phyloP scores from a whole-genome alignment of 2,797 vertebrate genomes.

The Balearica regulorum region DNA sequence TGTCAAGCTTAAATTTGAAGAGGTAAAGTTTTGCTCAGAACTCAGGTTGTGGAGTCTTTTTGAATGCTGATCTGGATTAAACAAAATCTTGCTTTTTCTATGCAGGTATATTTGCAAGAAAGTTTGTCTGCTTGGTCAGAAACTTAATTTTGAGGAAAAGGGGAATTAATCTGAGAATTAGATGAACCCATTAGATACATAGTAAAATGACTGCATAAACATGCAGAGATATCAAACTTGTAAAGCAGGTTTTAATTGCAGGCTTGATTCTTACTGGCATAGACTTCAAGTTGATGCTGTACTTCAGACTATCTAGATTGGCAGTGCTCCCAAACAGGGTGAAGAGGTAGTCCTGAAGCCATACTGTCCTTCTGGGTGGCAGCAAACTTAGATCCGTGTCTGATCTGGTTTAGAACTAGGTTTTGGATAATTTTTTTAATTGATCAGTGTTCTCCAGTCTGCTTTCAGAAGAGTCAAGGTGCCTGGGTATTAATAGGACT shows the following conservation, averaged over 20 bases:
- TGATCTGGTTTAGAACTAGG: neutral
- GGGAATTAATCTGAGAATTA: neutral
- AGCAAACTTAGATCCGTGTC: neutral
- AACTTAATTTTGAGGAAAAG: neutral
- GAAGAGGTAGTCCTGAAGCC: neutral
- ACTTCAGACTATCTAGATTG: neutral
- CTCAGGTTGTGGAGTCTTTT: neutral
- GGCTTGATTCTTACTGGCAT: neutral
- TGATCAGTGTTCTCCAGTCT: neutral
- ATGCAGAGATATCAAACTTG: neutral
- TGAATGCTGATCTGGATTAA: neutral
- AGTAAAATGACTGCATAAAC: neutral
- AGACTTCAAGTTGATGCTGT: neutral
- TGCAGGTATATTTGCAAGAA: neutral
- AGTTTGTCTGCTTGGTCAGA: neutral
- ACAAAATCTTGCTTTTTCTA: neutral
- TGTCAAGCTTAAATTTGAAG: conserved; percentile 93
- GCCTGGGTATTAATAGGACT: neutral
- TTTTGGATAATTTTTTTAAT: neutral
- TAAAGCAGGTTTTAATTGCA: neutral
- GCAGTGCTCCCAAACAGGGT: neutral
- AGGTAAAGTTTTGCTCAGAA: conserved; percentile 76
- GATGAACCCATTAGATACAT: neutral
- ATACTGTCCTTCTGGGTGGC: neutral
- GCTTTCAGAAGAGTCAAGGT: neutral